Evolutionary conservation across 2,888 invertebrate genomes (phyloP).

Genomic region (Ariolimax columbianus): DNA sequence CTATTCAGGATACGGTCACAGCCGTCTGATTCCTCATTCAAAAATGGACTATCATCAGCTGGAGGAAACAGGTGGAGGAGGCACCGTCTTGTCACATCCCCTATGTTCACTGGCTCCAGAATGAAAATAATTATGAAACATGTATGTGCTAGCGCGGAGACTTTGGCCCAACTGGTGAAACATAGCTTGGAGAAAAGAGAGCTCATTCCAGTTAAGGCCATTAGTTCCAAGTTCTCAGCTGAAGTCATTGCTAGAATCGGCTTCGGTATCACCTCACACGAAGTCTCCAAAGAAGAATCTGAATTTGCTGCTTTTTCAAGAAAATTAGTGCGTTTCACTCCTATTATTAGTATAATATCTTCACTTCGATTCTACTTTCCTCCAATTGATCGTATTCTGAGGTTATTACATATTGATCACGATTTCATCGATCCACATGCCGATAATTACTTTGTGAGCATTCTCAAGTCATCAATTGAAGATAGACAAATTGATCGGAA

Average conservation of each 20-base stretch:
- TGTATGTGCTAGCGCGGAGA: conserved; percentile 18
- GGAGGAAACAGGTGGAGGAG: conserved; percentile 6
- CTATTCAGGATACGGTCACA: neutral
- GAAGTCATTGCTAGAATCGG: conserved; percentile 40
- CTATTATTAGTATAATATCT: neutral
- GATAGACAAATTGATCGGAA: neutral
- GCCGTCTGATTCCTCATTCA: neutral
- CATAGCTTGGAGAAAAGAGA: neutral
- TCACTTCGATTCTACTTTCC: neutral
- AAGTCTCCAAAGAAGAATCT: conserved; percentile 9
- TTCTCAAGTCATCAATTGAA: neutral
- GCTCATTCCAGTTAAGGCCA: neutral
- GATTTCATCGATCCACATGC: neutral
- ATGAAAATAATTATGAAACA: conserved; percentile 24
- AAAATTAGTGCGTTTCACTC: neutral
- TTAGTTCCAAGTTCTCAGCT: conserved; percentile 6
- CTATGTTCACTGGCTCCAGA: conserved; percentile 27
- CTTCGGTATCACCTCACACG: neutral
- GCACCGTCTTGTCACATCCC: neutral
- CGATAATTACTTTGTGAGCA: conserved; percentile 20
- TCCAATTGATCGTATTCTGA: neutral
- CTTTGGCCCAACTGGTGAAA: neutral
- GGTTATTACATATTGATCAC: neutral
- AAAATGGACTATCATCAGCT: conserved; percentile 4
- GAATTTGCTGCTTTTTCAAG: conserved; percentile 7